A percentile compares a stretch with the other conserved stretches of the same genome.
Conservation (phyloP, 2,888 invertebrate species). For the Metalampra italica region DNA sequence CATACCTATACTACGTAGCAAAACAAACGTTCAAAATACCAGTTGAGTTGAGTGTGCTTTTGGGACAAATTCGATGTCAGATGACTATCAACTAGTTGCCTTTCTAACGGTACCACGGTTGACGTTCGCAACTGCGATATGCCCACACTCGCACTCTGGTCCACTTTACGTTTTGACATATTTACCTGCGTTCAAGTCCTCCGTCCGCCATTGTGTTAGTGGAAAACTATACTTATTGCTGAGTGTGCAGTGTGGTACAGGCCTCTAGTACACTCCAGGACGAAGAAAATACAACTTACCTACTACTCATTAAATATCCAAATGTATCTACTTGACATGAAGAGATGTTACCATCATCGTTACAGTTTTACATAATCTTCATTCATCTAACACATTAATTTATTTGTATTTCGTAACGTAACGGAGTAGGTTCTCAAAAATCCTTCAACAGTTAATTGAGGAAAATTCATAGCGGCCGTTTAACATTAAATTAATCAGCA, state of each 20-base stretch:
- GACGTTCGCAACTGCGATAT: constrained; percentile 11
- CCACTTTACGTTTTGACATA: not conserved
- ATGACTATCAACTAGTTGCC: constrained; percentile 19
- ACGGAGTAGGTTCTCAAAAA: constrained; percentile 18
- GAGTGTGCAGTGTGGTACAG: too few relatives aligned
- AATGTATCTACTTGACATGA: too few relatives aligned
- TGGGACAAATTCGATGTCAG: constrained; percentile 19
- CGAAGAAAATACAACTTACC: too few relatives aligned
- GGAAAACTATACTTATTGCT: too few relatives aligned
- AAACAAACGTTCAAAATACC: constrained; percentile 6
- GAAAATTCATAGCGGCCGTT: constrained; percentile 57
- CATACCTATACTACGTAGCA: too few relatives aligned
- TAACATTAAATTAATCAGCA: constrained; percentile 64
- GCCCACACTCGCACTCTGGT: not conserved
- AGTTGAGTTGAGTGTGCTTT: not conserved
- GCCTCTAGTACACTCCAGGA: too few relatives aligned
- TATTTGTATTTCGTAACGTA: not conserved
- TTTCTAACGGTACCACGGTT: constrained; percentile 25
- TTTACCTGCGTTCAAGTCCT: not conserved
- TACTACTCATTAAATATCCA: too few relatives aligned
- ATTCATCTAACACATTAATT: too few relatives aligned
- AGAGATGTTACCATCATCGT: too few relatives aligned
- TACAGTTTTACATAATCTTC: too few relatives aligned
- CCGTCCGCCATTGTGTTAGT: too few relatives aligned
- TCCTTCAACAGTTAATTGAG: constrained; percentile 50